Conservation (phyloP, 2,797 vertebrate genomes). For the Gymnodraco acuticeps region DNA sequence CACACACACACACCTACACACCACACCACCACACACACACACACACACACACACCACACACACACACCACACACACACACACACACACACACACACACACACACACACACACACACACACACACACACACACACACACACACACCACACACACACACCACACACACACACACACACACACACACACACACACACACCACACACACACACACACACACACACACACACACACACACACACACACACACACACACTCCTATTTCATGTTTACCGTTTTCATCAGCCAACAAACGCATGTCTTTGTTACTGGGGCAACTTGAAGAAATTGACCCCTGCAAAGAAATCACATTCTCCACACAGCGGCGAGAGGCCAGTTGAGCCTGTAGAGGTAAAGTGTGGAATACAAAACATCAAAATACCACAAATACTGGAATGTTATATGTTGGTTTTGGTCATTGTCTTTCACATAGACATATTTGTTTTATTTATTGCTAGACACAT, state of each 20-base stretch:
- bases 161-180: conserved; percentile 32
- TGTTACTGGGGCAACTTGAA: conserved; percentile 61
- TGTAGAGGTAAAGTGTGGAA: neutral
- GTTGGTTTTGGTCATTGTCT: neutral
- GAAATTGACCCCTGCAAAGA: conserved; percentile 45
- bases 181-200: conserved; percentile 40
- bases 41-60: conserved; percentile 30
- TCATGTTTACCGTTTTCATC: conserved; percentile 73
- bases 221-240: conserved; percentile 28
- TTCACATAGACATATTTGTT: too few relatives aligned
- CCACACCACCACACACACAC: conserved; percentile 31
- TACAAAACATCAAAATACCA: neutral
- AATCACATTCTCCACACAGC: conserved; percentile 38
- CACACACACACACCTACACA: too few relatives aligned
- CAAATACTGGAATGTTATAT: neutral
- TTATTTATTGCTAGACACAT: neutral
- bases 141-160: conserved; percentile 41
- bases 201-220: neutral
- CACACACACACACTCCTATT: conserved; percentile 21
- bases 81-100: conserved; percentile 39
- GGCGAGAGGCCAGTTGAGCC: conserved; percentile 1
- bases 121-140: conserved; percentile 27
- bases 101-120: conserved; percentile 41
- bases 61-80: conserved; percentile 38
- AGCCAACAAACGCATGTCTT: conserved; percentile 68